These are phyloP conservation scores for Hemaris fuciformis DNA, from an alignment of 2,888 invertebrate genomes.

Conservation along the genomic window DNA sequence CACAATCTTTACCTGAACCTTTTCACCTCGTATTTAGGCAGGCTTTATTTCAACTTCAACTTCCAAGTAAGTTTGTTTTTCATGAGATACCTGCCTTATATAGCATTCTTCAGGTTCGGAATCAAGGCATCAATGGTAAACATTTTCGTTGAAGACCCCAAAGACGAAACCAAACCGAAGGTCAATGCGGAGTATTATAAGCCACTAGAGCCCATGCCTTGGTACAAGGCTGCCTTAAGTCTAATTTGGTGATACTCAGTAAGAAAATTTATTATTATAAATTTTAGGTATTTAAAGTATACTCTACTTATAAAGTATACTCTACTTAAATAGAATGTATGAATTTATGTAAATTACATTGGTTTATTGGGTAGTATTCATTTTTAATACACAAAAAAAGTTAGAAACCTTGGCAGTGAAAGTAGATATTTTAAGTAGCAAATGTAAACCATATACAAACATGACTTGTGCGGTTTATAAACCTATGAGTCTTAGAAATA, in stretches of 20 bases:
- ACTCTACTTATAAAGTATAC: background rate
- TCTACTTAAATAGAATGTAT: no score
- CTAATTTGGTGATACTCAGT: conserved; percentile 42
- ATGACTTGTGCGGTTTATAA: no score
- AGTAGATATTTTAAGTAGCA: no score
- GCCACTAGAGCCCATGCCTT: conserved; percentile 37
- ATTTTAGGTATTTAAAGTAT: no score
- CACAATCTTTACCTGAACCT: conserved; percentile 38
- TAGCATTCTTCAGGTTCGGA: conserved; percentile 86
- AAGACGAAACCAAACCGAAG: conserved; percentile 54
- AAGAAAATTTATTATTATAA: background rate
- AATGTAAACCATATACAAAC: no score
- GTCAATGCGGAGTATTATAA: conserved; percentile 58
- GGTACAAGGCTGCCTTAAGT: conserved; percentile 45
- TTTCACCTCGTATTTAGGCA: conserved; percentile 74
- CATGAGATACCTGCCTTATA: conserved; percentile 85
- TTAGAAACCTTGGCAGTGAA: no score
- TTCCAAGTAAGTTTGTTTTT: conserved; percentile 82
- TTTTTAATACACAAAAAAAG: no score
- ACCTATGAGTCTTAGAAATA: no score
- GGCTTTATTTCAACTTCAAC: conserved; percentile 83
- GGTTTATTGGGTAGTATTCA: no score
- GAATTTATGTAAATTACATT: no score
- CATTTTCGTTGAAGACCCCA: conserved; percentile 72
- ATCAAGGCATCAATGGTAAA: conserved; percentile 82